A percentile compares a stretch with the other conserved stretches of the same genome.
Evolutionary conservation across 2,888 invertebrate species (phyloP).

Genomic region (Protonemura montana): DNA sequence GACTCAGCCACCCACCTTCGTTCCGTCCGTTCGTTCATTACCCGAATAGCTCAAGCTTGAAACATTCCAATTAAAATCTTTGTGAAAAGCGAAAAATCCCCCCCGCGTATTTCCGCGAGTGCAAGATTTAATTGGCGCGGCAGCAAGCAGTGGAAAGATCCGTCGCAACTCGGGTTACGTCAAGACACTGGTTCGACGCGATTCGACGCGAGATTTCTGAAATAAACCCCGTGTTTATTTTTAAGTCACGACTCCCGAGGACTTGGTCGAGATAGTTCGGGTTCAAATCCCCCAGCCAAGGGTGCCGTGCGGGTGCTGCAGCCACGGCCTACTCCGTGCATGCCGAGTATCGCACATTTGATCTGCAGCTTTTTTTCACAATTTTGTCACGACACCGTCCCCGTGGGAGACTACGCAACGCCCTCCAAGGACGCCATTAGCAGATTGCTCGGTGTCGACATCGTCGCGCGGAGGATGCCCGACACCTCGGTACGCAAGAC

Average conservation of each 20-base stretch:
- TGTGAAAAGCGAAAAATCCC: neutral
- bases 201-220: neutral
- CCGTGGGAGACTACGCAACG: neutral
- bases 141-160: neutral
- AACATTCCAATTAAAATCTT: slow-evolving; percentile 31
- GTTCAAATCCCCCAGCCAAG: too few species aligned
- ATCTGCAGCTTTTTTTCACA: neutral
- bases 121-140: slow-evolving; percentile 29
- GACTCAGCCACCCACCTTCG: neutral
- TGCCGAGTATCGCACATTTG: neutral
- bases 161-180: neutral
- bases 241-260: too few species aligned
- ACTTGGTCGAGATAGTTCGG: too few species aligned
- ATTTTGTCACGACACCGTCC: neutral
- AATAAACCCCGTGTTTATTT: too few species aligned
- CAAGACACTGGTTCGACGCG: neutral
- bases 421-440: neutral
- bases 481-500: too few species aligned
- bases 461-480: too few species aligned
- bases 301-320: too few species aligned
- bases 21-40: neutral
- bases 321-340: neutral
- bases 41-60: neutral
- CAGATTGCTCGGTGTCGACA: neutral
- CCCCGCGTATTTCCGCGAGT: neutral